Percentiles rank a stretch among this genome's conserved stretches.
These are phyloP conservation scores for Acyrthosiphon pisum DNA, from an alignment of 1,140 invertebrate species.

Conservation along the genomic window DNA sequence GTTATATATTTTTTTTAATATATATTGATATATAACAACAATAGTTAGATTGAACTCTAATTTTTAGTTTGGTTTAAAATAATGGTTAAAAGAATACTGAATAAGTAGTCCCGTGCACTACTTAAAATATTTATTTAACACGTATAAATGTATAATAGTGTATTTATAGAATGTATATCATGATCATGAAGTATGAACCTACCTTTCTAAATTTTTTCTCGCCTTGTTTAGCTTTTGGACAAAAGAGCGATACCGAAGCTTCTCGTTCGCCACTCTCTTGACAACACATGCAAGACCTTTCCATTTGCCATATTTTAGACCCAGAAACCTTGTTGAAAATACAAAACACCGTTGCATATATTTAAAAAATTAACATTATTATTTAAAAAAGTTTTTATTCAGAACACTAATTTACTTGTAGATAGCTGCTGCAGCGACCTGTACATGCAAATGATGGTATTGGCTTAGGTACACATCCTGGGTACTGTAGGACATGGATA, in stretches of 20 bases:
- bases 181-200: constrained; percentile 53
- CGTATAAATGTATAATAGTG: no score
- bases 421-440: constrained; percentile 87
- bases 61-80: no score
- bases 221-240: constrained; percentile 85
- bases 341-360: not conserved
- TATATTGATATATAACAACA: no score
- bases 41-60: no score
- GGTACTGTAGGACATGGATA: constrained; percentile 89
- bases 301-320: constrained; percentile 96
- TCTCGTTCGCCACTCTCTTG: constrained; percentile 92
- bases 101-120: not conserved
- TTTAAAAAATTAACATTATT: not conserved
- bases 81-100: no score
- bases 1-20: no score
- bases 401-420: constrained; percentile 75
- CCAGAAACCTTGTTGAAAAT: constrained; percentile 78
- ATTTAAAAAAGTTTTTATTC: not conserved
- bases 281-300: constrained; percentile 92
- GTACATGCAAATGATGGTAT: constrained; percentile 93
- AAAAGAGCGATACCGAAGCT: constrained; percentile 85
- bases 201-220: constrained; percentile 87
- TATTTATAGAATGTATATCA: not conserved
- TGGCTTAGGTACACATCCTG: constrained; percentile 89
- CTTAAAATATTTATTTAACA: not conserved